Base-by-base conservation (phyloP, 2,797 vertebrate species). In the Petrocephalus sullivani region DNA sequence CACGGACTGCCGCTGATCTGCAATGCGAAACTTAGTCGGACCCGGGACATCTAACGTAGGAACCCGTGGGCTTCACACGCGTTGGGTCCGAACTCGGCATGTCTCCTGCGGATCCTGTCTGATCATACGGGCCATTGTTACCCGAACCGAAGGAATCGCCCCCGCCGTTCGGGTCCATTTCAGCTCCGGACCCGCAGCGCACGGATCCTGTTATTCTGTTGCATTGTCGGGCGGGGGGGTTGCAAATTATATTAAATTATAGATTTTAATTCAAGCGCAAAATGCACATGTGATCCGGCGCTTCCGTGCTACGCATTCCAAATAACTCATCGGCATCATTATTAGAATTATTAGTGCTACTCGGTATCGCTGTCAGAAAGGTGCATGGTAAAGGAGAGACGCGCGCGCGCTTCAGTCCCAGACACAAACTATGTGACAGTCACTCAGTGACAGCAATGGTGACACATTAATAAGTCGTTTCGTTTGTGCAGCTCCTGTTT, bases 1-100 rank as follows among this genome's bases (percentile, higher is more conserved):
- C 51, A 82, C 46, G 37, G 84, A 16, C 53, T 9, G 14, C 5
- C 33, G 56, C 33, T 14, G 84, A 37, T 57, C 53, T 86, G 84
- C 84, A 86, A 58, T 86, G 84, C 84, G 84, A 86, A 86, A 57
- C 84, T 86, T 58, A 33, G 84, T 57, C 12, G 6, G 46, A 51
- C 19, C 10, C 21, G 8, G 49, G 71, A 78, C 71, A 78, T 37
- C 14, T n/a, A 23, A 23, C 8, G 41, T 19, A 83, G 49, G 3
- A 83, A 9, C 21, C 49, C 81, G n/a, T 7, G n/a, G 78, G 78
- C n/a, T 53, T 53, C 7, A 21, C 46, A 12, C 46, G n/a, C 46
- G 0, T 23, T 51, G 3, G 81, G n/a, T 21, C 71, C 71, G 71
- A 19, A 41, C 37, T 6, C 37, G 37, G 37, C 5, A n/a, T 2